Percentiles rank a stretch among this genome's conserved stretches.
phyloP scores from a whole-genome alignment of 35 echinoderm and acorn worm genomes.

The Acanthaster planci region DNA sequence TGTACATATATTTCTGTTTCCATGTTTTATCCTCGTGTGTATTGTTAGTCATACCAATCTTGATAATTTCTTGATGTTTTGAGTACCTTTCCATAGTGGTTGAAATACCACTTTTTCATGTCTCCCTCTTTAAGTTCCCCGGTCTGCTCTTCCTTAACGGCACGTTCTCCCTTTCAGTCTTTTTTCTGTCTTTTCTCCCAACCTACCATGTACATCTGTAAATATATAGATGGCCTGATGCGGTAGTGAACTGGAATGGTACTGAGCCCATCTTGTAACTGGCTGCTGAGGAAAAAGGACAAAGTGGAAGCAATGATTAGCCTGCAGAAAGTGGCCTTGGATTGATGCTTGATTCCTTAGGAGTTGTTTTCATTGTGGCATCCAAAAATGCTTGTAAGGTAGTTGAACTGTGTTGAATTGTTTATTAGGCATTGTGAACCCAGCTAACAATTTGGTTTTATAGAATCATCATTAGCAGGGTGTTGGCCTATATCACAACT shows the following conservation, averaged over 20 bases:
- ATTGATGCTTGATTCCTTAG: not conserved
- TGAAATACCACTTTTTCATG: too few species aligned
- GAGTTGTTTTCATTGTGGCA: not conserved
- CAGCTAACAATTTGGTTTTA: not conserved
- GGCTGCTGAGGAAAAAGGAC: not conserved
- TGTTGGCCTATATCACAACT: too few species aligned
- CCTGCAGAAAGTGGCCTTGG: not conserved
- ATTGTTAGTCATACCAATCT: not conserved
- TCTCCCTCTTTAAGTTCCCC: too few species aligned
- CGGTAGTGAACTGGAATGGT: conserved; percentile 86
- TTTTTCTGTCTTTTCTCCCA: not conserved
- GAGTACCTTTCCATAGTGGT: not conserved
- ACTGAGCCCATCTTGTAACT: conserved; percentile 79
- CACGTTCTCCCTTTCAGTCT: not conserved
- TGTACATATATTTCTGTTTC: not conserved
- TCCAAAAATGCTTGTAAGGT: not conserved
- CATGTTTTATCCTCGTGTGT: not conserved
- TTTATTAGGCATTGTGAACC: not conserved
- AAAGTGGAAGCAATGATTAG: not conserved
- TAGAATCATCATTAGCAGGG: too few species aligned
- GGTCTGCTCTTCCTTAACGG: too few species aligned
- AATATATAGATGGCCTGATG: conserved; percentile 79
- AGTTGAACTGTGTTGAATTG: not conserved
- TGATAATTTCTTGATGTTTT: not conserved
- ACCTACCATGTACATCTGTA: not conserved